Base-by-base conservation (phyloP, 2,888 invertebrate genomes). In the Drosophila flavopinicola region DNA sequence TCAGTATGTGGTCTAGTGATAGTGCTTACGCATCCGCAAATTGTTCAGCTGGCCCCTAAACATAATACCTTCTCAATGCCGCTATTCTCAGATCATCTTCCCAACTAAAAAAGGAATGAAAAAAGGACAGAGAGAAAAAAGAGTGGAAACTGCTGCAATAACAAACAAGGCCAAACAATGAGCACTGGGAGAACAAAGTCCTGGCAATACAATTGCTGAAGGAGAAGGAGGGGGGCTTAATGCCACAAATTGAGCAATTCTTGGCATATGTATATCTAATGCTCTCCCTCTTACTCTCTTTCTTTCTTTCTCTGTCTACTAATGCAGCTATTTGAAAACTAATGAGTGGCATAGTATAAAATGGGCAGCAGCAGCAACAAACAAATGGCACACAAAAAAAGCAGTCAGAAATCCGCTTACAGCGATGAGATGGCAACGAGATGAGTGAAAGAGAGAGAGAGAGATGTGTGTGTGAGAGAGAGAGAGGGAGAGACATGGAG, bases 301-400 rank as follows among this genome's bases (percentile, higher is more conserved):
- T 39, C 24, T 35, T 15, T 53, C 32, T 9, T 32, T 23, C 37
- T 41, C 27, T 45, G 44, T 45, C 59, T 69, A 75, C 86, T 89
- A 78, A 88, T 79, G 88, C 87, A 66, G 82, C 87, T 60, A 85
- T 83, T 83, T 85, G 75, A 69, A 79, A 87, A 79, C 86, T 85
- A 83, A 83, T 87, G 87, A 87, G 77, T 66, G 74, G 20, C 71
- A 63, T 48, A 33, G 47, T 51, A 71, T 51, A 67, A 70, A 70
- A 63, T 33, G 37, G 39, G 35, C 41, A 49, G 44, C 41, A 54
- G 37, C 65, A 72, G 47, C 53, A 77, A 64, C 49, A 74, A 68
- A 75, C 56, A 85, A 78, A 64, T 58, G 54, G 44, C 44, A 72
- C 57, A 66, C 66, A 35, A 69, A 74, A 58, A 59, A 13, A 52